A percentile compares a stretch with the other conserved stretches of the same genome.
Evolutionary conservation across 1,140 invertebrate species (phyloP).

Genomic region (Chelonus insularis): DNA sequence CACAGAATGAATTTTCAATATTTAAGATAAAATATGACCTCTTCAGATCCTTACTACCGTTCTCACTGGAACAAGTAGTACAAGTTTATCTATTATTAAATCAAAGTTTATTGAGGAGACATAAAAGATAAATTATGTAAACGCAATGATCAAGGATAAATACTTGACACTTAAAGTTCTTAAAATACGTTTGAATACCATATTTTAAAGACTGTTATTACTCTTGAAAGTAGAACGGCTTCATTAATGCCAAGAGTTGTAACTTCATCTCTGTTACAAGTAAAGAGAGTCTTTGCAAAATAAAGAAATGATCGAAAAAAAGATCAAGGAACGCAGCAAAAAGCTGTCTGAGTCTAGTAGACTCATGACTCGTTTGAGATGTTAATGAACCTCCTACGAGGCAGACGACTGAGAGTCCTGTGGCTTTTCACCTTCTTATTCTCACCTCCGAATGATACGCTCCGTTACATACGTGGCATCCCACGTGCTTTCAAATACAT

Average conservation of each 20-base stretch:
- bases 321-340: background rate
- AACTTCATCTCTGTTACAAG: background rate
- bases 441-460: constrained; percentile 36
- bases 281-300: background rate
- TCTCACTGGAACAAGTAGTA: no score
- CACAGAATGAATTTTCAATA: no score
- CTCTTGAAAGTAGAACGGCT: background rate
- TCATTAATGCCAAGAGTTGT: background rate
- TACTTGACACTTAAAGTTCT: no score
- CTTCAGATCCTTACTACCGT: no score
- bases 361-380: constrained; percentile 30
- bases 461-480: constrained; percentile 34
- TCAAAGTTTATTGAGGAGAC: no score
- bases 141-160: no score
- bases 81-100: no score
- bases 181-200: background rate
- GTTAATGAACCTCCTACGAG: constrained; percentile 42
- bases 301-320: constrained; percentile 1
- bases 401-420: constrained; percentile 10
- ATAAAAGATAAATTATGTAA: no score
- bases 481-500: constrained; percentile 21
- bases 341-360: constrained; percentile 7
- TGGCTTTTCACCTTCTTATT: constrained; percentile 34
- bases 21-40: no score
- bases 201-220: background rate